Percentiles rank a stretch among this genome's conserved stretches.
Conservation (phyloP, 2,113 vertebrate species). For the Loxodonta africana region DNA sequence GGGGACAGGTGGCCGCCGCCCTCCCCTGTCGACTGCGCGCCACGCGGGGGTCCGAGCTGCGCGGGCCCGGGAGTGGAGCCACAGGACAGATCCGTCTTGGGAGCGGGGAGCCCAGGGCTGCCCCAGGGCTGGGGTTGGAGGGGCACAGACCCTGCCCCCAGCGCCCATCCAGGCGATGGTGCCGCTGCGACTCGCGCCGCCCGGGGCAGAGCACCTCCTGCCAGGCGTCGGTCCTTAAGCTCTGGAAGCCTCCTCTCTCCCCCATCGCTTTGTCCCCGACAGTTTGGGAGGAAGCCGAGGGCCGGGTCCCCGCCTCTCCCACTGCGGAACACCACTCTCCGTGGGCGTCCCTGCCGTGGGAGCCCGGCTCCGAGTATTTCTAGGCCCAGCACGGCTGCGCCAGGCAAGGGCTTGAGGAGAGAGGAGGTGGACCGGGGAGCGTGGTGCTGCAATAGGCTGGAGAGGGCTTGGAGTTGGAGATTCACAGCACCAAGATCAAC, state of each 20-base stretch:
- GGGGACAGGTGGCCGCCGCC: conserved; percentile 18
- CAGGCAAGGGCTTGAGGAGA: not conserved
- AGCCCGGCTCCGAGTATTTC: conserved; percentile 16
- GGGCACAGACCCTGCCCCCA: not conserved
- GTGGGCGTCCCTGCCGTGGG: not conserved
- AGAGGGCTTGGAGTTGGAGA: not conserved
- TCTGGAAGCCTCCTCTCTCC: not conserved
- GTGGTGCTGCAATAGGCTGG: not conserved
- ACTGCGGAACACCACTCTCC: not conserved
- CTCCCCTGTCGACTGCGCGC: not conserved
- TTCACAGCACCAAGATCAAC: not conserved
- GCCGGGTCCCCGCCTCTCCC: not conserved
- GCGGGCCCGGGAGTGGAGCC: not conserved
- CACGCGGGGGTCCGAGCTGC: not conserved
- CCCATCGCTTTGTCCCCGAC: not conserved
- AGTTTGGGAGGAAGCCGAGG: not conserved
- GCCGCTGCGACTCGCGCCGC: not conserved
- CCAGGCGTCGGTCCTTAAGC: not conserved
- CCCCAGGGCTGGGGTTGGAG: not conserved
- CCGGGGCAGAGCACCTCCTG: not conserved
- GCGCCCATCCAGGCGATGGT: not conserved
- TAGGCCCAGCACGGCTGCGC: not conserved
- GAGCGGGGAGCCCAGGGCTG: not conserved
- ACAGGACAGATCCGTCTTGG: not conserved
- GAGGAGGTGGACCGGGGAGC: not conserved